phyloP scores from a whole-genome alignment of 2,113 vertebrate genomes.

The Xiphorhynchus elegans region DNA sequence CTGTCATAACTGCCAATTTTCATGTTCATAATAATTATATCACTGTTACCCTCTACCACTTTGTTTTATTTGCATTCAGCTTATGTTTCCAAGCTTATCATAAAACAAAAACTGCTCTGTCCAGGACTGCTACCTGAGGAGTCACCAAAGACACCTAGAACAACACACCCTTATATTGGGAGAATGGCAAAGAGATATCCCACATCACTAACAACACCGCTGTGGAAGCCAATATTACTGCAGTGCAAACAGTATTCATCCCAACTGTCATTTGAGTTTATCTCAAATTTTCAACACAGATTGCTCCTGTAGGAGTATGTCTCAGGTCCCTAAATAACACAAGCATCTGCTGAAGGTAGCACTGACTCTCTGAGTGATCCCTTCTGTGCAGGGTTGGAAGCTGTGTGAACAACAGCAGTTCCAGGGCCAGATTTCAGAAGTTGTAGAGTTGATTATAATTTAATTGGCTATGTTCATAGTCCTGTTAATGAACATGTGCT shows the following conservation, averaged over 20 bases:
- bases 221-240: neutral
- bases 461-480: neutral
- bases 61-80: neutral
- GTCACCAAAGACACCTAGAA: neutral
- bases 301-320: neutral
- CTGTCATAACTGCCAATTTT: neutral
- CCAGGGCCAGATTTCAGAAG: neutral
- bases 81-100: neutral
- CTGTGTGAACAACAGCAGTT: neutral
- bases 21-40: neutral
- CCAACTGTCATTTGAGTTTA: neutral
- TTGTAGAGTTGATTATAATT: neutral
- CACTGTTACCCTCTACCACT: neutral
- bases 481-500: neutral
- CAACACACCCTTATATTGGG: rapidly evolving
- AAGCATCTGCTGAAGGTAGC: neutral
- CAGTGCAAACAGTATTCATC: neutral
- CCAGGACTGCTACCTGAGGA: neutral
- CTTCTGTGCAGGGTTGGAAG: neutral
- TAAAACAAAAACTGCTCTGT: neutral
- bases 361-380: neutral
- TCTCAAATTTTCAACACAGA: neutral
- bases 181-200: neutral
- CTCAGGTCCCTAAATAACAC: neutral
- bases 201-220: neutral